Conservation (phyloP, 2,888 invertebrate species). For the Xylota sylvarum region DNA sequence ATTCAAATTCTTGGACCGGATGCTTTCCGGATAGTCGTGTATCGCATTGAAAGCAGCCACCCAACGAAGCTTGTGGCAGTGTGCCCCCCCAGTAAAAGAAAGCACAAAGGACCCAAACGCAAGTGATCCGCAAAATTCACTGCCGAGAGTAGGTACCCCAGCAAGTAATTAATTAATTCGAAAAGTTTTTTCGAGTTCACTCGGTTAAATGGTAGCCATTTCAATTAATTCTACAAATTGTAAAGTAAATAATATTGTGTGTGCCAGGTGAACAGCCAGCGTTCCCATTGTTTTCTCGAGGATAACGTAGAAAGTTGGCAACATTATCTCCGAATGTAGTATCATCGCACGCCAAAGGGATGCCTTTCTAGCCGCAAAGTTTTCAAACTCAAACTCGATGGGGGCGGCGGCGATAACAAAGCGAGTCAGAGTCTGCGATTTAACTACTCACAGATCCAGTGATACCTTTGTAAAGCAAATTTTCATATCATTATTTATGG, state of each 20-base stretch:
- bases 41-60: not conserved
- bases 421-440: conserved; percentile 5
- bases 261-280: not conserved
- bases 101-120: not conserved
- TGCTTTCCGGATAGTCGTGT: not conserved
- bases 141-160: not conserved
- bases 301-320: conserved; percentile 41
- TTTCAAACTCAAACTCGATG: conserved; percentile 9
- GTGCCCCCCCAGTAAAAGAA: not conserved
- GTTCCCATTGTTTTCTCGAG: conserved; percentile 7
- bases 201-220: conserved; percentile 14
- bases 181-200: conserved; percentile 15
- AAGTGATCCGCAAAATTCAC: conserved; percentile 2
- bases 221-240: conserved; percentile 22
- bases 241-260: conserved; percentile 13
- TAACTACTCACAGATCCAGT: conserved; percentile 12
- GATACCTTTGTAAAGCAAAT: conserved; percentile 34
- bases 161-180: conserved; percentile 8
- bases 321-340: not conserved
- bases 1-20: not conserved
- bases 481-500: conserved; percentile 46
- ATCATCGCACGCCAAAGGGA: not conserved
- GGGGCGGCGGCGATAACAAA: not conserved
- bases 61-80: not conserved
- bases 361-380: conserved; percentile 5